A percentile compares a stretch with the other conserved stretches of the same genome.
These are phyloP conservation scores for Phaenicophaeus curvirostris DNA, from an alignment of 2,797 vertebrate genomes.

Conservation along the genomic window DNA sequence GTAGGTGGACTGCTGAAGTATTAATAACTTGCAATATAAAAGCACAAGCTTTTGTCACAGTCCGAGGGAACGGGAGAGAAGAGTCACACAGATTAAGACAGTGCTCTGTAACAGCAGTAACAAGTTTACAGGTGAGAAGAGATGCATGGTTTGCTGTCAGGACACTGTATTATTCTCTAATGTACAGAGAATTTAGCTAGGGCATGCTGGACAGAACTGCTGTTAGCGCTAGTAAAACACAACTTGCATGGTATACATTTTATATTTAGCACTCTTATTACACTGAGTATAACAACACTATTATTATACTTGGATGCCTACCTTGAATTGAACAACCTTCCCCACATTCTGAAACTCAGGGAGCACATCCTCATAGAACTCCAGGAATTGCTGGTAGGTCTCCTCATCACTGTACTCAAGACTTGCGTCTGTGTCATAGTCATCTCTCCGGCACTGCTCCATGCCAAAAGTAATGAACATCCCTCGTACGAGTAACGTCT, in stretches of 20 bases:
- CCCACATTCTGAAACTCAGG: slow-evolving; percentile 92
- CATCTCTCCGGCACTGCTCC: slow-evolving; percentile 92
- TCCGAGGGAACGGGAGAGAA: neutral
- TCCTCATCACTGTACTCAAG: slow-evolving; percentile 97
- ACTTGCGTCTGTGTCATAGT: slow-evolving; percentile 93
- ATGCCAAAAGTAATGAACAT: slow-evolving; percentile 96
- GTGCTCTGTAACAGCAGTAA: neutral
- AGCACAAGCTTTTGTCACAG: neutral
- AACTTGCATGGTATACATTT: rapidly evolving
- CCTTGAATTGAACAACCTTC: slow-evolving; percentile 96
- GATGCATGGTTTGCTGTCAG: neutral
- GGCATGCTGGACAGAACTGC: neutral
- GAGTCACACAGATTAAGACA: neutral
- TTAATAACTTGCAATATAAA: neutral
- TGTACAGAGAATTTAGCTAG: neutral
- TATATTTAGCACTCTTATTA: neutral
- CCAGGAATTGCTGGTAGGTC: slow-evolving; percentile 91
- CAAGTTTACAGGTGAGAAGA: neutral
- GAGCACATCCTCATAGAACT: slow-evolving; percentile 94
- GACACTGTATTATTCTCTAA: neutral
- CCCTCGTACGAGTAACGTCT: slow-evolving; percentile 88
- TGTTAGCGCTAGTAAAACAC: neutral
- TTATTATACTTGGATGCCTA: slow-evolving; percentile 31
- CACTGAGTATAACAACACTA: too few relatives aligned
- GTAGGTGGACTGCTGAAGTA: neutral